A percentile compares a stretch with the other conserved stretches of the same genome.
phyloP scores from a whole-genome alignment of 2,888 invertebrate species.

The Drosophila helvetica region DNA sequence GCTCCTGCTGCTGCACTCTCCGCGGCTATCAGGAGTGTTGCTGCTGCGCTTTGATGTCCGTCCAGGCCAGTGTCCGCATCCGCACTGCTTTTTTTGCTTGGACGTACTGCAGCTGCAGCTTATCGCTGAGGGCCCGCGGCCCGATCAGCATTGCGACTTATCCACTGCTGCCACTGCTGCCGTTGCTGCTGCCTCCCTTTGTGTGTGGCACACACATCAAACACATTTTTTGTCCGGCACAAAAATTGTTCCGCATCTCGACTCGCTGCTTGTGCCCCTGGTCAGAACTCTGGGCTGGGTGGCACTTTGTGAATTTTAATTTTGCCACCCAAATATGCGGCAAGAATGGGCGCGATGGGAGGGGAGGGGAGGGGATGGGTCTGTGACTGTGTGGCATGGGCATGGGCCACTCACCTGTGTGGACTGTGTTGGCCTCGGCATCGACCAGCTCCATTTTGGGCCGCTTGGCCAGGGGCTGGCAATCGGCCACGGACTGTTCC shows the following conservation, averaged over 20 bases:
- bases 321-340: conserved; percentile 43
- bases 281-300: conserved; percentile 33
- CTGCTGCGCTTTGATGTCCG: conserved; percentile 61
- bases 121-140: conserved; percentile 67
- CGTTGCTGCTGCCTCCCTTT: not conserved
- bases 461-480: conserved; percentile 87
- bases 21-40: conserved; percentile 52
- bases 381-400: not conserved
- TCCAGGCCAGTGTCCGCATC: conserved; percentile 37
- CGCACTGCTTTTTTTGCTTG: conserved; percentile 29
- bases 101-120: conserved; percentile 76
- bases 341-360: not conserved
- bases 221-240: conserved; percentile 64
- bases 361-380: not conserved
- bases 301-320: conserved; percentile 48
- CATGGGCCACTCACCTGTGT: conserved; percentile 89
- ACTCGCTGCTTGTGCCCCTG: conserved; percentile 19
- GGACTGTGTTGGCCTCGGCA: conserved; percentile 95
- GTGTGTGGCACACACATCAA: conserved; percentile 56
- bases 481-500: conserved; percentile 38
- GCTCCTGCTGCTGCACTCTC: conserved; percentile 51
- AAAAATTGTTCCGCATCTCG: conserved; percentile 46
- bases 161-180: conserved; percentile 1
- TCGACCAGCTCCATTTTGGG: conserved; percentile 92
- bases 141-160: conserved; percentile 66